A percentile compares a stretch with the other conserved stretches of the same genome.
Evolutionary conservation across 2,797 vertebrate species (phyloP).

Genomic region (Gymnocypris eckloni): DNA sequence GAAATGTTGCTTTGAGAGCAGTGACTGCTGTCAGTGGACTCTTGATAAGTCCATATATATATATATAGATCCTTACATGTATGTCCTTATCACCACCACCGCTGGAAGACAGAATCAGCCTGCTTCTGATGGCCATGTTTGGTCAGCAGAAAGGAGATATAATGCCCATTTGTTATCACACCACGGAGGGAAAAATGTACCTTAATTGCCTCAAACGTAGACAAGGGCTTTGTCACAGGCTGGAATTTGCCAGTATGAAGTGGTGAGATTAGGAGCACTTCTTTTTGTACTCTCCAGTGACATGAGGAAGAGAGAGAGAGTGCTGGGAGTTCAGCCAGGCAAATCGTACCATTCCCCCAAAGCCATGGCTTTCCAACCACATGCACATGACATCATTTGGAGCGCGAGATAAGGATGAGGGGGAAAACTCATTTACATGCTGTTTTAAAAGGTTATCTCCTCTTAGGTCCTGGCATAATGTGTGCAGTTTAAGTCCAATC

Average conservation of each 20-base stretch:
- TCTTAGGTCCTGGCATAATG: slow-evolving; percentile 73
- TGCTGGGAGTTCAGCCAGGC: slow-evolving; percentile 56
- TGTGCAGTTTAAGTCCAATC: slow-evolving; percentile 72
- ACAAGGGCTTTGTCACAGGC: slow-evolving; percentile 68
- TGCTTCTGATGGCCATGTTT: slow-evolving; percentile 79
- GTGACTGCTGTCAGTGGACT: slow-evolving; percentile 56
- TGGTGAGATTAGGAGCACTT: slow-evolving; percentile 77
- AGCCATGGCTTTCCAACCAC: slow-evolving; percentile 64
- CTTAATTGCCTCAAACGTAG: slow-evolving; percentile 81
- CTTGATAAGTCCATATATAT: slow-evolving; percentile 76
- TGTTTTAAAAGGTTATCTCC: slow-evolving; percentile 80
- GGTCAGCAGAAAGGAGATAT: slow-evolving; percentile 75
- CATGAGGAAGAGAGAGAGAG: slow-evolving; percentile 53
- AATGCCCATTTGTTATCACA: slow-evolving; percentile 82
- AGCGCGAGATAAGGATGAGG: slow-evolving; percentile 72
- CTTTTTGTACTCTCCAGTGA: slow-evolving; percentile 72
- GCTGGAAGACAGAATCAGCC: slow-evolving; percentile 46
- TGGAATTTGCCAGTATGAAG: slow-evolving; percentile 75
- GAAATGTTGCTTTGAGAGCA: slow-evolving; percentile 53
- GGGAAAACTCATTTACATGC: slow-evolving; percentile 78
- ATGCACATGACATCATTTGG: slow-evolving; percentile 74
- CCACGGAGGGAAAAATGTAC: slow-evolving; percentile 73
- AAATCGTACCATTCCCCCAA: slow-evolving; percentile 63
- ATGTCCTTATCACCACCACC: slow-evolving; percentile 76
- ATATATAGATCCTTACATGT: slow-evolving; percentile 72